phyloP scores from a whole-genome alignment of 2,888 invertebrate genomes.

The Hoplodrina ambigua region DNA sequence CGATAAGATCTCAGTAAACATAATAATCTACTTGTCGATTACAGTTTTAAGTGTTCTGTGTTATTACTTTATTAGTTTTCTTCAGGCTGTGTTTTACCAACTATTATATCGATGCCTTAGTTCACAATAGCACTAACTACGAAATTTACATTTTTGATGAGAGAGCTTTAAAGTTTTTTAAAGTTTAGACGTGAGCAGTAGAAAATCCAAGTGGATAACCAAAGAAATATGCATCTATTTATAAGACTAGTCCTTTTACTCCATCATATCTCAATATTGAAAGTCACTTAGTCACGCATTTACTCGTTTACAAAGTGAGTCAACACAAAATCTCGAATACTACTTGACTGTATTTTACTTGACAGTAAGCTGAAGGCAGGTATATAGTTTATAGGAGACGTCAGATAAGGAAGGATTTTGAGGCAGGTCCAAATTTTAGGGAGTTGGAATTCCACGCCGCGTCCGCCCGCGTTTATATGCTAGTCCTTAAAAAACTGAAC shows the following conservation, averaged over 20 bases:
- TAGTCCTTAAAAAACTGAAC: no score
- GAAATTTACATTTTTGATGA: conserved; percentile 21
- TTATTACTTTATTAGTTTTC: background rate
- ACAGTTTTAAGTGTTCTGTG: background rate
- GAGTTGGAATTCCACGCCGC: no score
- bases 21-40: background rate
- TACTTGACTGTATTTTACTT: no score
- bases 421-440: no score
- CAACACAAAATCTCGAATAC: no score
- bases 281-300: no score
- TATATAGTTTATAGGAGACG: no score
- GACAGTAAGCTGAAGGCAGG: no score
- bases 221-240: conserved; percentile 23
- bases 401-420: no score
- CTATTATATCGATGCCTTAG: conserved; percentile 3
- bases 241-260: conserved; percentile 23
- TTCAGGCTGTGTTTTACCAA: no score
- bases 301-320: no score
- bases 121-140: conserved; percentile 29
- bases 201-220: conserved; percentile 4
- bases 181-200: conserved; percentile 27
- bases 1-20: background rate
- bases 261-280: conserved; percentile 7
- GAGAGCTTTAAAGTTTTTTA: conserved; percentile 31
- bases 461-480: no score